phyloP scores from a whole-genome alignment of 2,797 vertebrate genomes.

The Cottoperca gobio region DNA sequence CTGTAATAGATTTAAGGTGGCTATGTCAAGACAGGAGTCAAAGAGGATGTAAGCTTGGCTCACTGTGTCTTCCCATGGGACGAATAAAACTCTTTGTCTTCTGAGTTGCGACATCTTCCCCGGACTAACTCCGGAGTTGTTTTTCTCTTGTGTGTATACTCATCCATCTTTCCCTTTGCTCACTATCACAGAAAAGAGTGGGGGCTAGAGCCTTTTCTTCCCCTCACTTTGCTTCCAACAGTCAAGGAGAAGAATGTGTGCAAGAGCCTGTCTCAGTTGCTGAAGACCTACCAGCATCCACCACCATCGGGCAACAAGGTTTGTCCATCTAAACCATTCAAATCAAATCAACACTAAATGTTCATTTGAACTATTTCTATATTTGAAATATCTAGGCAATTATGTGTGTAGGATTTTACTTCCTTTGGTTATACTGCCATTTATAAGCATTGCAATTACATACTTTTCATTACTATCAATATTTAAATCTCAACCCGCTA shows the following conservation, averaged over 20 bases:
- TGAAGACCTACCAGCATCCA: slow-evolving; percentile 97
- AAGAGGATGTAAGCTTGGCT: slow-evolving; percentile 28
- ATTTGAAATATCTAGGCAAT: not conserved
- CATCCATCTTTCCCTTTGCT: slow-evolving; percentile 49
- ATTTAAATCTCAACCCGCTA: slow-evolving; percentile 18
- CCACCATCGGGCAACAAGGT: slow-evolving; percentile 95
- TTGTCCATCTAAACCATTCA: slow-evolving; percentile 38
- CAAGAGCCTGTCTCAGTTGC: slow-evolving; percentile 94
- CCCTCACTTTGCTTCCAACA: slow-evolving; percentile 93
- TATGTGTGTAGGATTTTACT: not conserved
- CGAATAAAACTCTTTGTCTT: slow-evolving; percentile 24
- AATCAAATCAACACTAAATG: not conserved
- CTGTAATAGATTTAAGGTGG: slow-evolving; percentile 53
- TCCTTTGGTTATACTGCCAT: not conserved
- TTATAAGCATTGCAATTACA: not conserved
- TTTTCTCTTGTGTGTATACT: slow-evolving; percentile 12
- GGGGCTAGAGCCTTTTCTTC: slow-evolving; percentile 98
- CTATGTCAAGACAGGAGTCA: slow-evolving; percentile 38
- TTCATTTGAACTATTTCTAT: slow-evolving; percentile 9
- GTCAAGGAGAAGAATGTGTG: slow-evolving; percentile 98
- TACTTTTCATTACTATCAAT: slow-evolving; percentile 25
- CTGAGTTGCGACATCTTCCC: slow-evolving; percentile 4
- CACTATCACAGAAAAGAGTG: slow-evolving; percentile 92
- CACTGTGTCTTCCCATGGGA: slow-evolving; percentile 21
- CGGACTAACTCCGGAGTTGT: slow-evolving; percentile 23